Percentiles rank a stretch among this genome's conserved stretches.
phyloP scores from a whole-genome alignment of 1,140 invertebrate genomes.

The Penaeus japonicus region DNA sequence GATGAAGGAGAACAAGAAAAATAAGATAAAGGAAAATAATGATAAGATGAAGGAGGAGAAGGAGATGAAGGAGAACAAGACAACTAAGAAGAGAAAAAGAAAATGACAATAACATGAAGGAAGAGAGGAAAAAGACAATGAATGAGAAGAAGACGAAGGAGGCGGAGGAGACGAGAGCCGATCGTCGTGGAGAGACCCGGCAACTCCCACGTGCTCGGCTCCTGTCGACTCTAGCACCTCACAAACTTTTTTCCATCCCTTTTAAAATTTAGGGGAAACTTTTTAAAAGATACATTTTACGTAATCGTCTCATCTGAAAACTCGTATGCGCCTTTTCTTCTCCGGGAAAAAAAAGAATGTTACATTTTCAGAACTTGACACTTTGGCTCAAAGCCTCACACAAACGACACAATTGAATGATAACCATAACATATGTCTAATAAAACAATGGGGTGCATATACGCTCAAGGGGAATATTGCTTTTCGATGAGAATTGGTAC shows the following conservation, averaged over 20 bases:
- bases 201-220: background rate
- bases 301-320: constrained; percentile 26
- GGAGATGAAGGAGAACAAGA: too few relatives aligned
- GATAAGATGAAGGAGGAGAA: too few relatives aligned
- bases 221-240: background rate
- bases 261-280: constrained; percentile 14
- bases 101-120: too few relatives aligned
- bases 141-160: too few relatives aligned
- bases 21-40: too few relatives aligned
- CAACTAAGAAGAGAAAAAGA: too few relatives aligned
- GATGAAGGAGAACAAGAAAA: too few relatives aligned
- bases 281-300: constrained; percentile 29
- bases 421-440: background rate
- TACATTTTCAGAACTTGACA: background rate
- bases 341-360: background rate
- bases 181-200: background rate
- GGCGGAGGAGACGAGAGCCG: too few relatives aligned
- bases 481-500: too few relatives aligned
- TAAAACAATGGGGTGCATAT: background rate
- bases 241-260: constrained; percentile 32
- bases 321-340: background rate
- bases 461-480: background rate
- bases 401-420: background rate
- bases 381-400: background rate
- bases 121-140: too few relatives aligned